Conservation (phyloP, 35 echinoderm and acorn worm genomes). For the Lytechinus pictus region DNA sequence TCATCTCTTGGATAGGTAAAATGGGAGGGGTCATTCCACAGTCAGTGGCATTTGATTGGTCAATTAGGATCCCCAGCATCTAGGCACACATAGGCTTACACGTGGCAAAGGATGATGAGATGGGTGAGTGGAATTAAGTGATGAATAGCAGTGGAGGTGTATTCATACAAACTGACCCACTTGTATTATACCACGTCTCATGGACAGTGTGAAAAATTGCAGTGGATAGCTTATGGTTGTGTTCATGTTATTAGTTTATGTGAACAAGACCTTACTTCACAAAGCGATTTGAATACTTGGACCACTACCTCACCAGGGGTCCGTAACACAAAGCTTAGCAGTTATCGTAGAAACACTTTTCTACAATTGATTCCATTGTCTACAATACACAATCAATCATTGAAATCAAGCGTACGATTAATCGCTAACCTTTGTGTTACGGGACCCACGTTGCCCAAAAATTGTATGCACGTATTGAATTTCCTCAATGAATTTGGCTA, state of each 20-base stretch:
- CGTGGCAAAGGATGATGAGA: constrained; percentile 10
- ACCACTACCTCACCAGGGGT: too few relatives aligned
- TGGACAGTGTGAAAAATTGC: background rate
- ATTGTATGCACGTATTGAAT: background rate
- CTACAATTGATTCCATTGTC: too few relatives aligned
- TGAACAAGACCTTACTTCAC: background rate
- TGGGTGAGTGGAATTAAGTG: background rate
- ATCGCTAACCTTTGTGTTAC: too few relatives aligned
- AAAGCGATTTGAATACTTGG: too few relatives aligned
- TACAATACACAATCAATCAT: too few relatives aligned
- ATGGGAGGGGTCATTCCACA: constrained; percentile 16
- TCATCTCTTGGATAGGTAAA: background rate
- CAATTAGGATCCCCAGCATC: constrained; percentile 24
- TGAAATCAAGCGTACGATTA: too few relatives aligned
- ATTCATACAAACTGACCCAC: background rate
- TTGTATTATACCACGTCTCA: background rate
- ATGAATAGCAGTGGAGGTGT: background rate
- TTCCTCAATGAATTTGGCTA: background rate
- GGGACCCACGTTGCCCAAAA: background rate
- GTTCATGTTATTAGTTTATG: background rate
- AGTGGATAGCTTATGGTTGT: background rate
- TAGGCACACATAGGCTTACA: constrained; percentile 3
- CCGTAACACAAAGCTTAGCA: too few relatives aligned
- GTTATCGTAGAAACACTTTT: too few relatives aligned
- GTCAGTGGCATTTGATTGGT: constrained; percentile 25